Evolutionary conservation across 2,888 invertebrate species (phyloP), one percentile per base, ranked within the genome.

Genomic region (Catocala nupta): DNA sequence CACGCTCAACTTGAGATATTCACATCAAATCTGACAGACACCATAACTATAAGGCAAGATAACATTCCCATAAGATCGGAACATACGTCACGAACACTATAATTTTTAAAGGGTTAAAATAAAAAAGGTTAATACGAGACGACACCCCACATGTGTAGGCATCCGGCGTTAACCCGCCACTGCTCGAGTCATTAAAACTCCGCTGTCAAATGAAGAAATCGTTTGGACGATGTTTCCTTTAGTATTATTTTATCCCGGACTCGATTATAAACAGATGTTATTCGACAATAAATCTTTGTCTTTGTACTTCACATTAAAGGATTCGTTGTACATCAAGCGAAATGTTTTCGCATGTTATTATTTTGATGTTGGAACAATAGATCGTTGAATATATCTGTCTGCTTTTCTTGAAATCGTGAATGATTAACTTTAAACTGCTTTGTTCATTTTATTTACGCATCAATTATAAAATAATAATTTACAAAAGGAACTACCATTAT

Each of bases 231-330:
- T 76, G 80, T 85, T 89, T 90, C 90, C 88, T 87, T 66, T 81
- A 75, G 87, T 83, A 86, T 90, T 88, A 90, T 88, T 73, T 78
- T 76, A 76, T 73, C 63, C 65, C 61, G 88, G 76, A 81, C 80
- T 72, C 84, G 90, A 92, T 92, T 92, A 90, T 89, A 90, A 92
- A 85, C 93, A 93, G 86, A 91, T 93, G 93, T 86, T 87, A 81
- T 83, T 80, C 78, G 70, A 81, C 77, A 73, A 90, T 92, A 92
- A 92, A 93, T 93, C 92, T 87, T 86, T 83, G 86, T 89, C 87
- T 77, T 70, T 71, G 71, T 77, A 50, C 70, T 75, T 65, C 66
- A 72, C 65, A 66, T 81, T 70, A 74, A 78, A 76, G 73, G 73
- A 73, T 72, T 75, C 70, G 53, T 73, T 76, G 66, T 70, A 51